A percentile compares a stretch with the other conserved stretches of the same genome.
Conservation (phyloP, 2,888 invertebrate genomes). For the Cryptophagus acutangulus region DNA sequence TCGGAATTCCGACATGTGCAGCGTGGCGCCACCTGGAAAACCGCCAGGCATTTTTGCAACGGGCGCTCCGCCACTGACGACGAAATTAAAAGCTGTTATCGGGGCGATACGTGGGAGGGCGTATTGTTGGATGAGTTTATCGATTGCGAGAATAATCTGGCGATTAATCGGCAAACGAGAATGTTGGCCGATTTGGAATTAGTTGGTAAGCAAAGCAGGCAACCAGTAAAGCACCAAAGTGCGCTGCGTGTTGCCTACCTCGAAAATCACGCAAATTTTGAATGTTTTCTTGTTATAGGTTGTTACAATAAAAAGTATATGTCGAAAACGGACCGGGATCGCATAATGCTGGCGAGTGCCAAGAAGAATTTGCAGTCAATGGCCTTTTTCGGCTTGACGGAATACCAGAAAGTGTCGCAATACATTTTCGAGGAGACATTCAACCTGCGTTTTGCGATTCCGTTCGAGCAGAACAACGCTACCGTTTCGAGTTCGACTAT, state of each 20-base stretch:
- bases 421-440: slow-evolving; percentile 94
- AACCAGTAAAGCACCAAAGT: no score
- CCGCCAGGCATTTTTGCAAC: slow-evolving; percentile 68
- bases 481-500: slow-evolving; percentile 82
- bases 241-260: no score
- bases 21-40: slow-evolving; percentile 95
- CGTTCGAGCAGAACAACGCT: slow-evolving; percentile 88
- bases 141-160: slow-evolving; percentile 87
- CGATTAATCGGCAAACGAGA: slow-evolving; percentile 92
- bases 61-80: slow-evolving; percentile 70
- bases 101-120: slow-evolving; percentile 78
- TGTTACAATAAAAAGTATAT: slow-evolving; percentile 88
- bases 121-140: slow-evolving; percentile 90
- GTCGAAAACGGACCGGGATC: slow-evolving; percentile 68
- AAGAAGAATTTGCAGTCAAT: slow-evolving; percentile 91
- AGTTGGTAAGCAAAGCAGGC: slow-evolving; percentile 55
- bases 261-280: background rate
- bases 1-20: slow-evolving; percentile 97
- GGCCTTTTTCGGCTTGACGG: slow-evolving; percentile 97
- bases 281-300: slow-evolving; percentile 43
- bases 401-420: slow-evolving; percentile 87
- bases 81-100: slow-evolving; percentile 80
- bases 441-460: slow-evolving; percentile 81
- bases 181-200: slow-evolving; percentile 96
- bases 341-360: slow-evolving; percentile 89